A percentile compares a stretch with the other conserved stretches of the same genome.
Conservation (phyloP, 2,797 vertebrate genomes). For the Hydrophis major region DNA sequence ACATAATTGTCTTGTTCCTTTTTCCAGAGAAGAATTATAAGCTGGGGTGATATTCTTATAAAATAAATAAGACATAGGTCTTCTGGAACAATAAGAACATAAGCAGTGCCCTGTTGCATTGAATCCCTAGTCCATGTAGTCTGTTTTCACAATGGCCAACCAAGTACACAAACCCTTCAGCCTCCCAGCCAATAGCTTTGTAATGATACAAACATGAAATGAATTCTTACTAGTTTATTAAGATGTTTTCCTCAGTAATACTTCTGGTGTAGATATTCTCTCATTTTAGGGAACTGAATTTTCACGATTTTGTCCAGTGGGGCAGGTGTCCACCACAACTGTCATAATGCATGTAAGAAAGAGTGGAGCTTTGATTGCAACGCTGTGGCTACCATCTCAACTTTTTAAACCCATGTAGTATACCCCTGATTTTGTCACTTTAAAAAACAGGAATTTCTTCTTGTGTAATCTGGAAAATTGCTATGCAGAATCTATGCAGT, state of each 20-base stretch:
- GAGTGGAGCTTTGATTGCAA: background rate
- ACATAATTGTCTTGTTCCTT: background rate
- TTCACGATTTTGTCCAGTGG: background rate
- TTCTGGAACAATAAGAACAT: background rate
- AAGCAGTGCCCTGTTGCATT: background rate
- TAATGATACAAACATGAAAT: background rate
- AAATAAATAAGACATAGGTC: background rate
- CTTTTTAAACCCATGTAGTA: background rate
- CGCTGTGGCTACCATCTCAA: background rate
- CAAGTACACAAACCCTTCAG: background rate
- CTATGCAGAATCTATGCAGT: background rate
- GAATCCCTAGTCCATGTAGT: background rate
- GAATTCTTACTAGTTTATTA: background rate
- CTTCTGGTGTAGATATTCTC: background rate
- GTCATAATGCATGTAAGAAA: background rate
- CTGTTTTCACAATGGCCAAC: background rate
- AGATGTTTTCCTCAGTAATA: background rate
- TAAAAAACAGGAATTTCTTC: background rate
- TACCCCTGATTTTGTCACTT: background rate
- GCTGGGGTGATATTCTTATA: background rate
- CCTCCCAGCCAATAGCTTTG: background rate
- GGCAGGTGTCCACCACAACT: background rate
- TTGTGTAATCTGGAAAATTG: background rate
- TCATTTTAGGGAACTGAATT: background rate
- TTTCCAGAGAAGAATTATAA: background rate